Evolutionary conservation across 2,113 vertebrate species (phyloP).

Genomic region (Willisornis vidua): DNA sequence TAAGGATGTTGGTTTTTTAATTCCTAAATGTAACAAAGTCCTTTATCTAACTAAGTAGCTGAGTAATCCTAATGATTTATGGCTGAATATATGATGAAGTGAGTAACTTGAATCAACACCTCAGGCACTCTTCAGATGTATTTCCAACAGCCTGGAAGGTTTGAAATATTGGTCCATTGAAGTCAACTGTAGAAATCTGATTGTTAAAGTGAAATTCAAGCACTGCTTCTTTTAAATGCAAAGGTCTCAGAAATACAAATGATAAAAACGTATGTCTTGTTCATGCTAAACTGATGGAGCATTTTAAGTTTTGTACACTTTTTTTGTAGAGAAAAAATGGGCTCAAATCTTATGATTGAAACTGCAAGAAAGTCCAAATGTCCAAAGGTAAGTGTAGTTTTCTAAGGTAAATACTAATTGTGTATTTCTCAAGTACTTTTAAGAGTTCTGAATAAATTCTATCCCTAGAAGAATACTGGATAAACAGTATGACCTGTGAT

Average conservation of each 20-base stretch:
- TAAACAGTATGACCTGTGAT: background rate
- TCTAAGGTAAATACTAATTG: background rate
- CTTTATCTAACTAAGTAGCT: background rate
- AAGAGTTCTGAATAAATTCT: background rate
- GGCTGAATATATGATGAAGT: background rate
- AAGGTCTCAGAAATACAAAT: background rate
- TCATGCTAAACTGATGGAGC: background rate
- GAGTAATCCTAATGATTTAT: background rate
- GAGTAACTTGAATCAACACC: background rate
- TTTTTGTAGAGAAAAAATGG: constrained; percentile 89
- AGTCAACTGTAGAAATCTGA: background rate
- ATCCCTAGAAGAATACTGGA: background rate
- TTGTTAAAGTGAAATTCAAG: background rate
- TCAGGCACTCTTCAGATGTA: background rate
- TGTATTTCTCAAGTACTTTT: background rate
- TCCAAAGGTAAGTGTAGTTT: constrained; percentile 84
- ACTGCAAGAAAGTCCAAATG: constrained; percentile 89
- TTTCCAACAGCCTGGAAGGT: background rate
- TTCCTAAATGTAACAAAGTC: background rate
- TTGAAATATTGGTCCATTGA: background rate
- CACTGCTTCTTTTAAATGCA: background rate
- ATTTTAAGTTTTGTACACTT: background rate
- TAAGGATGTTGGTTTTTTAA: background rate
- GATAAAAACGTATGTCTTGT: background rate
- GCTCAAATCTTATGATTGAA: constrained; percentile 91